A percentile compares a stretch with the other conserved stretches of the same genome.
These are phyloP conservation scores for Sinocyclocheilus anshuiensis DNA, from an alignment of 2,113 vertebrate genomes.

Conservation along the genomic window DNA sequence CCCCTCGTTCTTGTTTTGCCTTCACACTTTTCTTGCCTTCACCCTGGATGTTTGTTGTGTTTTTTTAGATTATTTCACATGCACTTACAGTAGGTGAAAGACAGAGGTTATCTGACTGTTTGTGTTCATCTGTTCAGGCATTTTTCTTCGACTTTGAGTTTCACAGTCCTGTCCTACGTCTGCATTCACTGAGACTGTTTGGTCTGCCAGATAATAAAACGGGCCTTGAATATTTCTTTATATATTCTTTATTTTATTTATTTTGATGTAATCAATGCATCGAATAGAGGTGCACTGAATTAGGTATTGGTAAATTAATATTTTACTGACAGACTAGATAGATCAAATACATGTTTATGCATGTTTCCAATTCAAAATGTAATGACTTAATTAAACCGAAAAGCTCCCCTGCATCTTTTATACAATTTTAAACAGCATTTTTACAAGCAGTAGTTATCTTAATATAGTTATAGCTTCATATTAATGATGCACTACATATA, in stretches of 20 bases:
- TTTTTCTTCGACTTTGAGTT: conserved; percentile 50
- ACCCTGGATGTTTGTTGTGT: neutral
- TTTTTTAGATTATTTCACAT: neutral
- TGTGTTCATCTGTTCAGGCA: conserved; percentile 29
- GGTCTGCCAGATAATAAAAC: neutral
- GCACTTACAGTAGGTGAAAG: conserved; percentile 30
- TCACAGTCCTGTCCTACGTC: conserved; percentile 40
- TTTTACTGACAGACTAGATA: neutral
- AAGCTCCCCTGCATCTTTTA: conserved; percentile 74
- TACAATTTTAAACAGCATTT: conserved; percentile 32
- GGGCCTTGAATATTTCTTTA: conserved; percentile 36
- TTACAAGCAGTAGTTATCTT: conserved; percentile 1
- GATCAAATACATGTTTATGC: neutral
- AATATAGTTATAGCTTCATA: neutral
- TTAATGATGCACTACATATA: conserved; percentile 18
- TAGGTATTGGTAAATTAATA: neutral
- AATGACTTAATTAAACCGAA: conserved; percentile 27
- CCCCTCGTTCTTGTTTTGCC: conserved; percentile 16
- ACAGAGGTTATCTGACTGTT: neutral
- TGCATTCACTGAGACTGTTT: conserved; percentile 55
- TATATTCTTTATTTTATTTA: neutral
- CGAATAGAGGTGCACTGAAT: neutral
- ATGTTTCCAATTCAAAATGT: neutral
- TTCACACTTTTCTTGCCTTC: conserved; percentile 7
- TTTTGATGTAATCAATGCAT: neutral